Conservation (phyloP, 2,797 vertebrate species). For the Momotus momota region DNA sequence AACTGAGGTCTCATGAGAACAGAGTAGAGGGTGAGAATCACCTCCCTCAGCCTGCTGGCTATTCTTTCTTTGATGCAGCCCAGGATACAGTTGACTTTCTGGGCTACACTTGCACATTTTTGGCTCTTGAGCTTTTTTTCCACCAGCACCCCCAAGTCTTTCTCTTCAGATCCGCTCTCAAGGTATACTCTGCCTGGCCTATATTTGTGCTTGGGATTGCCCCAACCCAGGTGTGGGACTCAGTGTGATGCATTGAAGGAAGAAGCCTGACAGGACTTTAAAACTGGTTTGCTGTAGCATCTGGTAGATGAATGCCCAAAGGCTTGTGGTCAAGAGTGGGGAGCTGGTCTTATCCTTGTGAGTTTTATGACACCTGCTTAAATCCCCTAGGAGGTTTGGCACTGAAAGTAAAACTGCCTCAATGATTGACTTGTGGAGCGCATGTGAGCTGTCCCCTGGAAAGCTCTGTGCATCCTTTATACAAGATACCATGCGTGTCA, state of each 20-base stretch:
- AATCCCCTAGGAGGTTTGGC: not conserved
- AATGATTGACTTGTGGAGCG: not conserved
- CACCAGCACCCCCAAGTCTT: too few relatives aligned
- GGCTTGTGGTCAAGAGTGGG: not conserved
- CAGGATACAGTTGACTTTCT: too few relatives aligned
- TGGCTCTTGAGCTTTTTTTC: too few relatives aligned
- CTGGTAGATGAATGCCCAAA: not conserved
- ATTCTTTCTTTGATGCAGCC: too few relatives aligned
- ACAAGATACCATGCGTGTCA: accelerated
- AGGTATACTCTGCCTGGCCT: too few relatives aligned
- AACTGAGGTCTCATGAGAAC: too few relatives aligned
- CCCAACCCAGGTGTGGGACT: too few relatives aligned
- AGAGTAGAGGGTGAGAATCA: too few relatives aligned
- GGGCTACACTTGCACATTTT: too few relatives aligned
- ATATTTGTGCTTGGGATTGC: too few relatives aligned
- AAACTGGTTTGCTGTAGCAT: not conserved
- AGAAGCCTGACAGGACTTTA: not conserved
- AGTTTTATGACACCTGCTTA: not conserved
- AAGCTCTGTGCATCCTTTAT: not conserved
- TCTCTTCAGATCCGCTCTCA: too few relatives aligned
- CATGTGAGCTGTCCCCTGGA: not conserved
- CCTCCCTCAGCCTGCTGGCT: too few relatives aligned
- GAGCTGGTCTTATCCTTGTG: not conserved
- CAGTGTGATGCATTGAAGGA: not conserved
- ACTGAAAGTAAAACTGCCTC: not conserved